Evolutionary conservation across 2,888 invertebrate genomes (phyloP).

Genomic region (Sceliomorpha sp.): DNA sequence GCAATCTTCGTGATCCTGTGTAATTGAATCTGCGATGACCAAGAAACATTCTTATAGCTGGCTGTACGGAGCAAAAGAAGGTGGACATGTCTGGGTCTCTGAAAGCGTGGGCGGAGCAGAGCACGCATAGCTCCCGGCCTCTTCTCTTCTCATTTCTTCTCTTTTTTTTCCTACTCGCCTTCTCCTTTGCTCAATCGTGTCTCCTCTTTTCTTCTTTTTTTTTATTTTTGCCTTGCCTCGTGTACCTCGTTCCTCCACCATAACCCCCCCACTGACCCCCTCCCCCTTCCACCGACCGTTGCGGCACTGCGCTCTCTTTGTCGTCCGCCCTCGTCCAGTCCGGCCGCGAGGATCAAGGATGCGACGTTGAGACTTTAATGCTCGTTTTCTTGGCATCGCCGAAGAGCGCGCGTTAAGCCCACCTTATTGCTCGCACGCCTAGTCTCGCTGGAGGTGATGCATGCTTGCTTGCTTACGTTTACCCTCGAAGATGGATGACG

Average conservation of each 20-base stretch:
- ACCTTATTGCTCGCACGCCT: conserved; percentile 63
- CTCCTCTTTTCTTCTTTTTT: conserved; percentile 60
- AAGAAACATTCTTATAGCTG: conserved; percentile 70
- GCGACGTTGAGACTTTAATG: conserved; percentile 70
- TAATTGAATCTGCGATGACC: conserved; percentile 53
- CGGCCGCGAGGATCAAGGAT: conserved; percentile 67
- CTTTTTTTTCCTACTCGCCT: conserved; percentile 43
- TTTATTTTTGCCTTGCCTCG: conserved; percentile 68
- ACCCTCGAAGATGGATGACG: conserved; percentile 27
- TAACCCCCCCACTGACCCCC: conserved; percentile 59
- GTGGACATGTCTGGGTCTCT: conserved; percentile 79
- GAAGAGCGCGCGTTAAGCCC: conserved; percentile 66
- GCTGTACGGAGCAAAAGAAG: conserved; percentile 75
- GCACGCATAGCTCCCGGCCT: conserved; percentile 72
- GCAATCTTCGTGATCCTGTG: conserved; percentile 46
- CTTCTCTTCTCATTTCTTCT: conserved; percentile 43
- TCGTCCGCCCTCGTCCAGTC: conserved; percentile 64
- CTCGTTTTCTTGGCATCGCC: conserved; percentile 67
- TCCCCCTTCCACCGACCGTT: conserved; percentile 59
- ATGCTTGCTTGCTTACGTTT: conserved; percentile 12
- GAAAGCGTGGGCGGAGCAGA: conserved; percentile 77
- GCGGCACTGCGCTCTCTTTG: conserved; percentile 67
- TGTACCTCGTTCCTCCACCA: conserved; percentile 63
- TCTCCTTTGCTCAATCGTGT: conserved; percentile 45
- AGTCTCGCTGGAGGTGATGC: conserved; percentile 38